Percentiles rank a stretch among this genome's conserved stretches.
Conservation (phyloP, 2,888 invertebrate species). For the Iselma pallidipennis region DNA sequence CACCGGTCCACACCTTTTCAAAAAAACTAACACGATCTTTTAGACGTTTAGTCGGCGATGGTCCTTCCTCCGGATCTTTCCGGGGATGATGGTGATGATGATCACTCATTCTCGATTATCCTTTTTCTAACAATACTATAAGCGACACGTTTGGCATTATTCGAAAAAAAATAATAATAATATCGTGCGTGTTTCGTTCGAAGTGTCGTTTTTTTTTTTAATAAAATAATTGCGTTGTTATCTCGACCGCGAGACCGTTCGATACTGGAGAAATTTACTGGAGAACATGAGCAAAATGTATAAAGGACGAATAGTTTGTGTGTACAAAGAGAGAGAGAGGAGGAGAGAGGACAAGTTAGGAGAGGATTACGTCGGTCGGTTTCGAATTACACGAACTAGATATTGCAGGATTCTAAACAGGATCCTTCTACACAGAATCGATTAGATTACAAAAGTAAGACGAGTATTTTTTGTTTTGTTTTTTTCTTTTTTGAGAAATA, state of each 20-base stretch:
- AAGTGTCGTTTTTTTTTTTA: not conserved
- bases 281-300: slow-evolving; percentile 29
- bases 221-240: slow-evolving; percentile 18
- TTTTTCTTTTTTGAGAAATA: not conserved
- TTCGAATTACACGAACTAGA: slow-evolving; percentile 25
- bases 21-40: slow-evolving; percentile 78
- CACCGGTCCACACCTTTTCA: slow-evolving; percentile 76
- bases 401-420: not conserved
- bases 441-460: not conserved
- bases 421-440: not conserved
- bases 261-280: slow-evolving; percentile 47
- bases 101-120: slow-evolving; percentile 38
- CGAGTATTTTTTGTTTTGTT: not conserved
- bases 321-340: too few species aligned
- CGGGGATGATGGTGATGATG: slow-evolving; percentile 17
- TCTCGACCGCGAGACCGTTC: slow-evolving; percentile 48
- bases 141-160: slow-evolving; percentile 23
- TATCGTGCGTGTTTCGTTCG: not conserved
- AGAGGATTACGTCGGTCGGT: slow-evolving; percentile 35
- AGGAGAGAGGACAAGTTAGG: slow-evolving; percentile 31
- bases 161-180: not conserved
- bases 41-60: slow-evolving; percentile 59
- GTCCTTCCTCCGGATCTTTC: slow-evolving; percentile 38
- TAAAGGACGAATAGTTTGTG: not conserved
- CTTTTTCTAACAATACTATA: slow-evolving; percentile 9